phyloP scores from a whole-genome alignment of 1,140 invertebrate genomes.

The Leguminivora glycinivorella region DNA sequence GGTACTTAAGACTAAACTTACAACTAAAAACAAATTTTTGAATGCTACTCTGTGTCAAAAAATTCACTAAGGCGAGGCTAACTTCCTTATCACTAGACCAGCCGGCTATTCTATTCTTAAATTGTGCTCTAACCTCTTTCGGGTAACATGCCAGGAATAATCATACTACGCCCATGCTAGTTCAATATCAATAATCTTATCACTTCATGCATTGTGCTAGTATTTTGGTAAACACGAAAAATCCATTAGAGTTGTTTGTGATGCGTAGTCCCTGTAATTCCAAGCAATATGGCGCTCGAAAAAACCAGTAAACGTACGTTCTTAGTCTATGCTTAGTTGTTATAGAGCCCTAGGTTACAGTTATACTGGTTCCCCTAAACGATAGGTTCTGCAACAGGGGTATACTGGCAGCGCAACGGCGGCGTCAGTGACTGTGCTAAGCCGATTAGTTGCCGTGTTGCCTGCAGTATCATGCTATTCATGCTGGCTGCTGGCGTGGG shows the following conservation, averaged over 20 bases:
- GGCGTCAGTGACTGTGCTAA: conserved; percentile 72
- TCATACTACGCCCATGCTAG: not conserved
- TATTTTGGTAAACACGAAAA: conserved; percentile 67
- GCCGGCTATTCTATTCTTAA: no score
- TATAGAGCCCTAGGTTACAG: not conserved
- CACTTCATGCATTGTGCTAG: conserved; percentile 7
- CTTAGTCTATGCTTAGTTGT: not conserved
- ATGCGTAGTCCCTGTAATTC: not conserved
- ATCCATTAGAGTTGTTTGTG: conserved; percentile 73
- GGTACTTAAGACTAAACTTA: no score
- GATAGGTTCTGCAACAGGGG: conserved; percentile 31
- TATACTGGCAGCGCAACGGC: conserved; percentile 44
- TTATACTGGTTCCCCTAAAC: not conserved
- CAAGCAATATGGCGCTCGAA: not conserved
- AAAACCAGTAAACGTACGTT: not conserved
- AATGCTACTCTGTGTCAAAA: no score
- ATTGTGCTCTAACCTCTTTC: no score
- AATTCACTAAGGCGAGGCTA: no score
- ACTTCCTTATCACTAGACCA: no score
- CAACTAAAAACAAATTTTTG: no score
- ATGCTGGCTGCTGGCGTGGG: not conserved
- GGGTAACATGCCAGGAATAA: not conserved
- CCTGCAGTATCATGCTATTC: conserved; percentile 39
- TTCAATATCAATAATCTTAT: conserved; percentile 11
- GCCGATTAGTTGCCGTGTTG: conserved; percentile 69